These are phyloP conservation scores for Ischnus inquisitorius DNA, from an alignment of 2,888 invertebrate species.

Conservation along the genomic window DNA sequence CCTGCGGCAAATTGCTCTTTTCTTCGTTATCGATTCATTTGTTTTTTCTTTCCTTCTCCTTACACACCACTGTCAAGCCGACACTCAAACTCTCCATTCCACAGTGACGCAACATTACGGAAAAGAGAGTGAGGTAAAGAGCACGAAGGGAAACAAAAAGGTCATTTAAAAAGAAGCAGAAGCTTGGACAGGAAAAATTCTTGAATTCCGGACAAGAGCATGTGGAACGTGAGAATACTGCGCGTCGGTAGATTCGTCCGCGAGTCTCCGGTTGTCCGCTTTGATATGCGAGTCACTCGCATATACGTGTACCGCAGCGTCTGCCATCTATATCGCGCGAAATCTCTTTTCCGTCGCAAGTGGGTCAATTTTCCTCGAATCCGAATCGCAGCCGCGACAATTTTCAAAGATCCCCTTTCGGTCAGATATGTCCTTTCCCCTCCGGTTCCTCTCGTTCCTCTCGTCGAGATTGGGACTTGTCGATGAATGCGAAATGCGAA, in stretches of 20 bases:
- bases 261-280: background rate
- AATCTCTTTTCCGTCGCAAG: slow-evolving; percentile 18
- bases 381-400: slow-evolving; percentile 34
- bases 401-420: slow-evolving; percentile 60
- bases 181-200: background rate
- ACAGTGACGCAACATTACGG: slow-evolving; percentile 8
- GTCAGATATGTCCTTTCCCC: slow-evolving; percentile 1
- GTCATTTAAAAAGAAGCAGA: background rate
- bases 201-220: background rate
- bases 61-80: slow-evolving; percentile 16
- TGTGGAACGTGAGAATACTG: background rate
- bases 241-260: background rate
- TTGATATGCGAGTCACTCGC: background rate
- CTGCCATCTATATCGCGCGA: background rate
- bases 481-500: slow-evolving; percentile 65
- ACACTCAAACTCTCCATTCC: slow-evolving; percentile 17
- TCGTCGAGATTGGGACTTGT: slow-evolving; percentile 20
- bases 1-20: slow-evolving; percentile 43
- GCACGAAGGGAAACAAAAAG: background rate
- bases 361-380: slow-evolving; percentile 49
- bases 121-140: background rate
- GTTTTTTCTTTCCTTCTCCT: background rate
- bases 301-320: background rate
- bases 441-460: too few relatives aligned
- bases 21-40: slow-evolving; percentile 7